These are phyloP conservation scores for Pyrocephalus nanus DNA, from an alignment of 2,797 vertebrate species.

Conservation along the genomic window DNA sequence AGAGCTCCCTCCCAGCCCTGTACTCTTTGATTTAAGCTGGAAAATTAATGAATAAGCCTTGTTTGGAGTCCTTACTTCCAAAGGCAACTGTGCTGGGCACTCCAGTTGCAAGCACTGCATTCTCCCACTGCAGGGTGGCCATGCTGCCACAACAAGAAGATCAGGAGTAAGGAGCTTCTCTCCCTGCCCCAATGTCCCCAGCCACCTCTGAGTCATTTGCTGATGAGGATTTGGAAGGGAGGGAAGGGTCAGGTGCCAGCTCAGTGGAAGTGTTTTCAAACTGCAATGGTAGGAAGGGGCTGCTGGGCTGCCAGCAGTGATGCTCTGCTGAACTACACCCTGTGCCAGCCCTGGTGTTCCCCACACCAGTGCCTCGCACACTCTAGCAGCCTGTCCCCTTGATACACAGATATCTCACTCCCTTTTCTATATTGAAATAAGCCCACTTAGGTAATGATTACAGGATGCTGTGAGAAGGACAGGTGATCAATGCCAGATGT, in stretches of 20 bases:
- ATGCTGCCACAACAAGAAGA: not conserved
- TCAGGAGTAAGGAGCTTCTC: not conserved
- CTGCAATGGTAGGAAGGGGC: fast-evolving
- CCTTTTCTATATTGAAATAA: not conserved
- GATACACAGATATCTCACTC: not conserved
- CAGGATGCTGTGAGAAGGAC: not conserved
- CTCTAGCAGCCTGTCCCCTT: not conserved
- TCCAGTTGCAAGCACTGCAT: not conserved
- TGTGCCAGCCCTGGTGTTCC: not conserved
- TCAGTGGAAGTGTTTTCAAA: not conserved
- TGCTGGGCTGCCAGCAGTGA: fast-evolving
- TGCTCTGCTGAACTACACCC: not conserved
- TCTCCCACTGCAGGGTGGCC: not conserved
- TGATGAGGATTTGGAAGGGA: not conserved
- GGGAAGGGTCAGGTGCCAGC: not conserved
- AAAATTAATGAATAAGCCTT: not conserved
- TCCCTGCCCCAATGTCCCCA: not conserved
- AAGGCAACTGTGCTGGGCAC: not conserved
- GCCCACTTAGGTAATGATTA: not conserved
- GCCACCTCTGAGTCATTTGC: not conserved
- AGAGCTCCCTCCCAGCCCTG: not conserved
- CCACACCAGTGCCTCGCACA: too few species aligned
- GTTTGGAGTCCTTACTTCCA: not conserved
- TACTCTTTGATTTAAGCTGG: not conserved
- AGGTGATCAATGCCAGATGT: not conserved